phyloP scores from a whole-genome alignment of 2,888 invertebrate genomes.

The Chamaedrilus cognettii region DNA sequence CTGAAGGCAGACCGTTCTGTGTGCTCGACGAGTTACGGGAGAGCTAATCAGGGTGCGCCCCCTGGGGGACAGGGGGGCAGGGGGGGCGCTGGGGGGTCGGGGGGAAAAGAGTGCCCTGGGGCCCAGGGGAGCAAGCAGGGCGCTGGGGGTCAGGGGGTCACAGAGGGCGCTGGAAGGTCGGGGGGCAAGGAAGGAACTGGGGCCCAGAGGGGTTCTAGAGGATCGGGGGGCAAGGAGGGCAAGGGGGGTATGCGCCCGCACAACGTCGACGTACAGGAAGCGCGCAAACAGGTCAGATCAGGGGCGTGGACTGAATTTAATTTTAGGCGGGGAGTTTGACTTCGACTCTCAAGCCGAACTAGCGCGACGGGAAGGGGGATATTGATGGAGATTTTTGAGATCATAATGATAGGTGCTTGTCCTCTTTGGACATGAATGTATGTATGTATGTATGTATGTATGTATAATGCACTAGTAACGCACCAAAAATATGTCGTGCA shows the following conservation, averaged over 20 bases:
- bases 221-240: too few species aligned
- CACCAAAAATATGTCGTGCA: too few species aligned
- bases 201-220: background rate
- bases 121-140: background rate
- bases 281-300: slow-evolving; percentile 18
- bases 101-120: too few species aligned
- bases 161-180: slow-evolving; percentile 7
- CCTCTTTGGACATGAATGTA: too few species aligned
- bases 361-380: too few species aligned
- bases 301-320: too few species aligned
- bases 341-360: too few species aligned
- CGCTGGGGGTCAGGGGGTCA: background rate
- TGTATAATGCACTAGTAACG: too few species aligned
- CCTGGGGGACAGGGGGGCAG: background rate
- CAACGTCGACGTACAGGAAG: slow-evolving; percentile 19
- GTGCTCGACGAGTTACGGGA: background rate
- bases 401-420: too few species aligned
- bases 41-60: background rate
- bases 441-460: too few species aligned
- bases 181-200: background rate
- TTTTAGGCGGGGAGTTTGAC: too few species aligned
- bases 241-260: background rate
- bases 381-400: too few species aligned
- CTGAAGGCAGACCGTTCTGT: background rate
- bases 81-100: slow-evolving; percentile 3